phyloP scores from a whole-genome alignment of 1,140 invertebrate genomes.

The Bilobella aurantiaca region DNA sequence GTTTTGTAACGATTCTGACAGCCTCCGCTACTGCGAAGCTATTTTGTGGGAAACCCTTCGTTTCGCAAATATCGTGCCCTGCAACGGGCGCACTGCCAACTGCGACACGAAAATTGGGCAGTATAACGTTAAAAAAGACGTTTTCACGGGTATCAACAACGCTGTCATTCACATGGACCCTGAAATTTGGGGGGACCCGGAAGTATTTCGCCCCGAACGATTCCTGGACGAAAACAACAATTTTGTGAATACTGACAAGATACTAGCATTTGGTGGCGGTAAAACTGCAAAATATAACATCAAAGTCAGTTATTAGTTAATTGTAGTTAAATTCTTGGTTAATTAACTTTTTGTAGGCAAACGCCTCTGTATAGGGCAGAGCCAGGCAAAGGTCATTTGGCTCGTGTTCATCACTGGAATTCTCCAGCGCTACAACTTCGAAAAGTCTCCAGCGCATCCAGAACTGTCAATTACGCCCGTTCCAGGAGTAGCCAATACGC shows the following conservation, averaged over 20 bases:
- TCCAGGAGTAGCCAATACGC: neutral
- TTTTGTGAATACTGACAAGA: slow-evolving; percentile 25
- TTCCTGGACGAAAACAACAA: slow-evolving; percentile 39
- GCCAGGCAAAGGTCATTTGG: neutral
- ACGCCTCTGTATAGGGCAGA: neutral
- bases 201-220: slow-evolving; percentile 37
- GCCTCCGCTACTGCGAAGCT: slow-evolving; percentile 1
- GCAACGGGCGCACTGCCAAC: neutral
- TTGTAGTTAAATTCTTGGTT: neutral
- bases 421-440: neutral
- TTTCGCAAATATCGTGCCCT: neutral
- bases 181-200: slow-evolving; percentile 35
- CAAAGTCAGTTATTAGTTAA: neutral
- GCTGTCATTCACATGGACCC: slow-evolving; percentile 37
- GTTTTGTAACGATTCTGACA: no score
- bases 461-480: slow-evolving; percentile 1
- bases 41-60: neutral
- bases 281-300: neutral
- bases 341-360: slow-evolving; percentile 2
- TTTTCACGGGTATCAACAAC: neutral
- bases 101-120: neutral
- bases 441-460: neutral
- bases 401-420: slow-evolving; percentile 5
- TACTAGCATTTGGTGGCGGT: neutral
- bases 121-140: slow-evolving; percentile 9